Conservation (phyloP, 30 jellyfish, hydroid and myxozoan genomes). For the Chironex yamaguchii region DNA sequence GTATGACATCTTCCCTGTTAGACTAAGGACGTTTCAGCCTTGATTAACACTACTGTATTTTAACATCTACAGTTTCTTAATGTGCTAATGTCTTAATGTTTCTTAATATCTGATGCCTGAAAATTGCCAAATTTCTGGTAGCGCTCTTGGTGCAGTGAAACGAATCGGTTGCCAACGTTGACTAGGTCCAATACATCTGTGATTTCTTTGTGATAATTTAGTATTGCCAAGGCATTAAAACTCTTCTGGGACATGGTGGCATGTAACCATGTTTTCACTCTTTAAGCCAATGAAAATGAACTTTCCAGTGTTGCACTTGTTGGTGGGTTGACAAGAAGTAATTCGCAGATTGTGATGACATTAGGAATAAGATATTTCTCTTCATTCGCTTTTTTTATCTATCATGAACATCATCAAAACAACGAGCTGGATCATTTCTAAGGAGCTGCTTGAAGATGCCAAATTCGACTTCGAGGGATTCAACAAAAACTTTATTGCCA, state of each 20-base stretch:
- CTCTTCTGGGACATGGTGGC: constrained; percentile 51
- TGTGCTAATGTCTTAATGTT: no score
- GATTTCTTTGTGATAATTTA: constrained; percentile 19
- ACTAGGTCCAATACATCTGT: constrained; percentile 38
- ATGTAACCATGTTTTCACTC: constrained; percentile 36
- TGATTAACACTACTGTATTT: no score
- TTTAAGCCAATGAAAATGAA: constrained; percentile 41
- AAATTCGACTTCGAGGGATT: neutral
- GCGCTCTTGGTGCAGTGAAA: constrained; percentile 1
- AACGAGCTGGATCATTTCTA: constrained; percentile 1
- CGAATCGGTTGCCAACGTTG: constrained; percentile 5
- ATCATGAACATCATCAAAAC: neutral
- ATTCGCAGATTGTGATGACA: constrained; percentile 1
- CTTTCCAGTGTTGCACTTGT: constrained; percentile 50
- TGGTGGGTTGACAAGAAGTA: constrained; percentile 50
- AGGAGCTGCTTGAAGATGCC: neutral
- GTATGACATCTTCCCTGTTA: no score
- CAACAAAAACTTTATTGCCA: neutral
- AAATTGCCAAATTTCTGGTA: constrained; percentile 7
- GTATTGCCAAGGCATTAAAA: neutral
- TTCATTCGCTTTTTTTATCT: neutral
- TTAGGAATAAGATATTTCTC: constrained; percentile 20
- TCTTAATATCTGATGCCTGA: neutral
- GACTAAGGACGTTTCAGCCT: no score
- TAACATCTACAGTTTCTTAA: no score